Conservation (phyloP, 2,797 vertebrate species). For the Intellagama lesueurii region DNA sequence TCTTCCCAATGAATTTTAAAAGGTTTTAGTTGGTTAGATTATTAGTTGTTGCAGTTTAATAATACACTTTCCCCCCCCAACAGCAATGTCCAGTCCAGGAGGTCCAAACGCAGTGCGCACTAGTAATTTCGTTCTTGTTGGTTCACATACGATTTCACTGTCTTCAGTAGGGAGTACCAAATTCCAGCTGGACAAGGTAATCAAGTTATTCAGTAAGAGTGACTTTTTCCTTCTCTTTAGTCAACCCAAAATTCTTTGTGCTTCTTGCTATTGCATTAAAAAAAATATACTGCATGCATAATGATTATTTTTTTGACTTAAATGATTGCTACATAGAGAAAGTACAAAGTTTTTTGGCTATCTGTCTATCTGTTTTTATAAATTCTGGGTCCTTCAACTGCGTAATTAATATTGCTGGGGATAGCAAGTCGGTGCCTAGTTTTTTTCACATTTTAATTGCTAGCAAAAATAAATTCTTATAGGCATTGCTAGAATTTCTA, state of each 20-base stretch:
- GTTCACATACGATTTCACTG: constrained; percentile 88
- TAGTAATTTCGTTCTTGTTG: constrained; percentile 90
- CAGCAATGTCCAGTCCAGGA: constrained; percentile 91
- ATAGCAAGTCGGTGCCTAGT: not conserved
- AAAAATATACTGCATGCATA: not conserved
- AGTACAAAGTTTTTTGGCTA: not conserved
- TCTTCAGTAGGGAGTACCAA: constrained; percentile 87
- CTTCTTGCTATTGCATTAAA: not conserved
- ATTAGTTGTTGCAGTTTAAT: not conserved
- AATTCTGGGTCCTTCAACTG: not conserved
- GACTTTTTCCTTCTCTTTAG: not conserved
- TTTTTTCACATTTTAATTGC: not conserved
- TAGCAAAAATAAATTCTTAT: not conserved
- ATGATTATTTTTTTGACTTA: not conserved
- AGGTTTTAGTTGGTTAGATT: not conserved
- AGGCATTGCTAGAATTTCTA: not conserved
- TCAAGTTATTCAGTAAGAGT: not conserved
- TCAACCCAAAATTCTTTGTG: not conserved
- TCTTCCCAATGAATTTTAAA: not conserved
- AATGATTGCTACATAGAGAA: not conserved
- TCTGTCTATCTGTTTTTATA: not conserved
- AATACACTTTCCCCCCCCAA: constrained; percentile 31
- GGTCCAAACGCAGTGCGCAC: constrained; percentile 91
- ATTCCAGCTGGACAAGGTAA: constrained; percentile 93
- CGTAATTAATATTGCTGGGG: not conserved